Conservation (phyloP, 92 coral and sea anemone species). For the Porites rus region DNA sequence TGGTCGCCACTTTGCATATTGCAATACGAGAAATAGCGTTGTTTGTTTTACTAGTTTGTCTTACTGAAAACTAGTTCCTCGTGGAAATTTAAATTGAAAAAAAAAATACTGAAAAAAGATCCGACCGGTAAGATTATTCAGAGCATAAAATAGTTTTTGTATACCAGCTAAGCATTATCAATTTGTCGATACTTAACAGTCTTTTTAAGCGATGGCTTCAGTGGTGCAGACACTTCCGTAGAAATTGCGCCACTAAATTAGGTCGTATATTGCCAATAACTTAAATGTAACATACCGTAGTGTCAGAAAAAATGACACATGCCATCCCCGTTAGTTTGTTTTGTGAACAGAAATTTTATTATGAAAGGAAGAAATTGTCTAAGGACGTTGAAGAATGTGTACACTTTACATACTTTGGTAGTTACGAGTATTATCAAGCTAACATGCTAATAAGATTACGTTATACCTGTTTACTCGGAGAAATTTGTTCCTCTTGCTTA, state of each 20-base stretch:
- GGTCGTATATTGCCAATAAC: constrained; percentile 19
- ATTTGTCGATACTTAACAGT: too few relatives aligned
- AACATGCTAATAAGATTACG: background rate
- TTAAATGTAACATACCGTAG: constrained; percentile 8
- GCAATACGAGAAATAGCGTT: background rate
- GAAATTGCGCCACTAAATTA: background rate
- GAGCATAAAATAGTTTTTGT: background rate
- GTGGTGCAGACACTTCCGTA: background rate
- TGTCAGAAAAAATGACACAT: constrained; percentile 58
- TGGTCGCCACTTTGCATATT: constrained; percentile 56
- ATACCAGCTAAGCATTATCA: background rate
- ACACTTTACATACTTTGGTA: constrained; percentile 29
- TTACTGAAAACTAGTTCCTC: constrained; percentile 1
- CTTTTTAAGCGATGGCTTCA: too few relatives aligned
- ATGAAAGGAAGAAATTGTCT: constrained; percentile 30
- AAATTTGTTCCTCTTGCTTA: background rate
- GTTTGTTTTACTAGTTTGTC: constrained; percentile 43
- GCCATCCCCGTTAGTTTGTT: constrained; percentile 54
- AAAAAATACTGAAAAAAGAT: background rate
- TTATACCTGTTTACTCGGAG: background rate
- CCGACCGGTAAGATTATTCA: background rate
- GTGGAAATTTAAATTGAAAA: background rate
- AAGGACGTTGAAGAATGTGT: constrained; percentile 12
- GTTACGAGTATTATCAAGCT: background rate
- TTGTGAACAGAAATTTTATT: constrained; percentile 23